Percentiles rank a stretch among this genome's conserved stretches.
These are phyloP conservation scores for Hoplodrina ambigua DNA, from an alignment of 2,888 invertebrate genomes.

Conservation along the genomic window DNA sequence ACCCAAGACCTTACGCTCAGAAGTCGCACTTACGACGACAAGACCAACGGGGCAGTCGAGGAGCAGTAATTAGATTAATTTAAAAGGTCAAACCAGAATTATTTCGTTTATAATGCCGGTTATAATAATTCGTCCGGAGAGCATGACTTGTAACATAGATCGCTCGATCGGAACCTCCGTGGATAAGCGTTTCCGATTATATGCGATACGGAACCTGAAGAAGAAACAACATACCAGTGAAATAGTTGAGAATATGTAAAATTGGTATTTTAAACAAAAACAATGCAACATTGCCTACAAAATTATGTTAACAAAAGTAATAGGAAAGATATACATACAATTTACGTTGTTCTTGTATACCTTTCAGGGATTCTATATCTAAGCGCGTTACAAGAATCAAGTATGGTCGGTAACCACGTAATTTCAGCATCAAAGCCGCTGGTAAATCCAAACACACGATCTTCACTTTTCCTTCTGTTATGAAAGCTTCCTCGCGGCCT, in stretches of 20 bases:
- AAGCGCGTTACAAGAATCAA: conserved; percentile 80
- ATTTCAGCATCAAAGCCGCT: conserved; percentile 81
- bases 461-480: conserved; percentile 80
- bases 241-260: too few relatives aligned
- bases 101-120: conserved; percentile 86
- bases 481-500: conserved; percentile 84
- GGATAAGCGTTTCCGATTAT: conserved; percentile 65
- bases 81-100: conserved; percentile 68
- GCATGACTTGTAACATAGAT: conserved; percentile 81
- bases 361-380: conserved; percentile 68
- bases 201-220: conserved; percentile 62
- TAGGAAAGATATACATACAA: conserved; percentile 65
- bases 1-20: too few relatives aligned
- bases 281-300: not conserved
- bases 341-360: conserved; percentile 76
- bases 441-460: conserved; percentile 81
- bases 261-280: too few relatives aligned
- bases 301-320: not conserved
- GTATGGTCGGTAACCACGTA: conserved; percentile 82
- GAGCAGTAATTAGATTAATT: too few relatives aligned
- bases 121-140: conserved; percentile 84
- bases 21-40: too few relatives aligned
- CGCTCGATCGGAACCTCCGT: conserved; percentile 69
- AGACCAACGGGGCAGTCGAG: too few relatives aligned
- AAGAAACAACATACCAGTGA: not conserved